These are phyloP conservation scores for Thecocarcelia acutangulata DNA, from an alignment of 2,888 invertebrate species.

Conservation along the genomic window DNA sequence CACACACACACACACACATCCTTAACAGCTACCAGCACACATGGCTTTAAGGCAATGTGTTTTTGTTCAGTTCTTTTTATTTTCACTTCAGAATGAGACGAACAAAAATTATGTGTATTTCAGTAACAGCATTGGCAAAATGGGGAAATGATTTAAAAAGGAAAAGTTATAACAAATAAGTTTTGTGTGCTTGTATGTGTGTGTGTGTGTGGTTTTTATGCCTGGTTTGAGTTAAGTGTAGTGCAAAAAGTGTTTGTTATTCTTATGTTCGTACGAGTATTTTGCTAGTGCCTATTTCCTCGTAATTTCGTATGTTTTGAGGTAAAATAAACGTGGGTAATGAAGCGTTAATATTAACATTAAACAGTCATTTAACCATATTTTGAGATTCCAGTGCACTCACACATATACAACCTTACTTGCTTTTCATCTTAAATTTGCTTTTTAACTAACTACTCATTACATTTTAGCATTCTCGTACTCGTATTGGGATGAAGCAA, in stretches of 20 bases:
- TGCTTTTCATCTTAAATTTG: not conserved
- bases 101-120: constrained; percentile 12
- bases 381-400: constrained; percentile 11
- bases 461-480: constrained; percentile 3
- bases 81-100: constrained; percentile 24
- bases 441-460: not conserved
- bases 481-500: constrained; percentile 34
- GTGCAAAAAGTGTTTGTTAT: not conserved
- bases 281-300: constrained; percentile 12
- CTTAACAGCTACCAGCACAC: constrained; percentile 22
- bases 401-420: not conserved
- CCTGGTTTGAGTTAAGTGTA: not conserved
- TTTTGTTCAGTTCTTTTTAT: not conserved
- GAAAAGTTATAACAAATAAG: constrained; percentile 29
- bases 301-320: constrained; percentile 48
- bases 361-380: constrained; percentile 59
- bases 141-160: constrained; percentile 54
- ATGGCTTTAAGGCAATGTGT: constrained; percentile 61
- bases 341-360: constrained; percentile 66
- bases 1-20: constrained; percentile 9
- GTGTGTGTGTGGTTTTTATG: not conserved
- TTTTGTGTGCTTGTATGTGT: too few relatives aligned
- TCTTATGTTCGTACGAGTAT: constrained; percentile 9
- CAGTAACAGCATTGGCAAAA: constrained; percentile 24
- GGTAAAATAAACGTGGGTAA: constrained; percentile 62